Conservation (phyloP, 2,113 vertebrate genomes). For the Camelus dromedarius region DNA sequence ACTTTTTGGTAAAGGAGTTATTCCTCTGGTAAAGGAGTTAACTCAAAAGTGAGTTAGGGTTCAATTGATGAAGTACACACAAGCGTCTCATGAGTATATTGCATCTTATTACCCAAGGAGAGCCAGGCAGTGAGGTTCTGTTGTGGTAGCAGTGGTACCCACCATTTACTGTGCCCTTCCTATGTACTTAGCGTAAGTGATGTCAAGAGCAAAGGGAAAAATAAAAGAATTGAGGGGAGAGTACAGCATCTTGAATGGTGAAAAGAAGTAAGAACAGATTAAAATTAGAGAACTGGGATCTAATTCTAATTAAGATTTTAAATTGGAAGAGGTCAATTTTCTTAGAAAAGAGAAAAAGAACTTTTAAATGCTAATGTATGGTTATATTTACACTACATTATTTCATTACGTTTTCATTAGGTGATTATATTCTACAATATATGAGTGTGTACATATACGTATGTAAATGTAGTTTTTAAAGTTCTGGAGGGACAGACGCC, state of each 20-base stretch:
- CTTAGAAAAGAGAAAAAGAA: background rate
- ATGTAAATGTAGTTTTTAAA: background rate
- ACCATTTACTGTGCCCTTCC: background rate
- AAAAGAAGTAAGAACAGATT: background rate
- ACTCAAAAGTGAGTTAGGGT: background rate
- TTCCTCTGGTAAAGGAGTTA: background rate
- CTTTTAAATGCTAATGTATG: background rate
- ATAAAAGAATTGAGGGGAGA: background rate
- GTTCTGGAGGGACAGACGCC: background rate
- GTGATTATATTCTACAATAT: background rate
- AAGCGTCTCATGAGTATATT: background rate
- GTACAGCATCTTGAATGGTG: background rate
- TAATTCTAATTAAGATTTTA: slow-evolving; percentile 13
- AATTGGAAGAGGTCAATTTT: background rate
- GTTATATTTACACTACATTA: background rate
- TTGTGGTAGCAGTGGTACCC: background rate
- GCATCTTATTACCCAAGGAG: background rate
- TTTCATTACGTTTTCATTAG: slow-evolving; percentile 1
- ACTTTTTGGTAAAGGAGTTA: background rate
- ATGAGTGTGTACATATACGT: background rate
- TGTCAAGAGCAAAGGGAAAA: background rate
- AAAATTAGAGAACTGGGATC: background rate
- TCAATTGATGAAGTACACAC: background rate
- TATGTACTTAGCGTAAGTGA: background rate
- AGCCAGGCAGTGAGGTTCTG: background rate